These are phyloP conservation scores for Lepidonotus clava DNA, from an alignment of 2,888 invertebrate species.

Conservation along the genomic window DNA sequence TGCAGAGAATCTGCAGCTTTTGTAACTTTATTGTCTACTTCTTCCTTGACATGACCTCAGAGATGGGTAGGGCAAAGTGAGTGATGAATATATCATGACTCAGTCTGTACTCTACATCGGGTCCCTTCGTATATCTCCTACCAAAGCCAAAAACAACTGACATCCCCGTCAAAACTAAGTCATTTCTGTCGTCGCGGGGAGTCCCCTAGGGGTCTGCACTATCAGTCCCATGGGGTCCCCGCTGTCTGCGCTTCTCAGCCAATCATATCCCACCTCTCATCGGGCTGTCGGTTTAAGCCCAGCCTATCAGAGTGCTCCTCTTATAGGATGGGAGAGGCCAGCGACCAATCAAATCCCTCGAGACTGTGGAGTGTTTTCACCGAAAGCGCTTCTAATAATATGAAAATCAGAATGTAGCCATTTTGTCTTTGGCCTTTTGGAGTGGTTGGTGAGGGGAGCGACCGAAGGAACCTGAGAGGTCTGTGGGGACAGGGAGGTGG, in stretches of 20 bases:
- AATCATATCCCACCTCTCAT: neutral
- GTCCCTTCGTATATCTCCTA: too few species aligned
- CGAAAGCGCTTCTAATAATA: neutral
- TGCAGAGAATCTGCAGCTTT: too few species aligned
- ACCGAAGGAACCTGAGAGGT: neutral
- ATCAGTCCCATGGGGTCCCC: neutral
- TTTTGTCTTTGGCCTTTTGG: neutral
- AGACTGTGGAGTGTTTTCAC: neutral
- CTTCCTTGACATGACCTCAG: neutral
- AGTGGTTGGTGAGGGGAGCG: neutral
- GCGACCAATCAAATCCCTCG: conserved; percentile 16
- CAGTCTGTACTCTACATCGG: too few species aligned
- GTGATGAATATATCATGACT: too few species aligned
- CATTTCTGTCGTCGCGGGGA: too few species aligned
- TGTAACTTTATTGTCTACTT: too few species aligned
- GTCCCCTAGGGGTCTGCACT: neutral
- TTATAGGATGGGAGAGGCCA: neutral
- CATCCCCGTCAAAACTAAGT: neutral
- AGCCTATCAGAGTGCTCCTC: conserved; percentile 22
- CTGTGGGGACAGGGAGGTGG: neutral
- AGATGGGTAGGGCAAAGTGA: too few species aligned
- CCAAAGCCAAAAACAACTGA: too few species aligned
- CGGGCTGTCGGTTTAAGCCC: neutral
- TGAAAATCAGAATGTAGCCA: conserved; percentile 8
- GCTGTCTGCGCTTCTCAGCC: neutral